Evolutionary conservation across 2,797 vertebrate genomes (phyloP).

Genomic region (Helostoma temminkii): DNA sequence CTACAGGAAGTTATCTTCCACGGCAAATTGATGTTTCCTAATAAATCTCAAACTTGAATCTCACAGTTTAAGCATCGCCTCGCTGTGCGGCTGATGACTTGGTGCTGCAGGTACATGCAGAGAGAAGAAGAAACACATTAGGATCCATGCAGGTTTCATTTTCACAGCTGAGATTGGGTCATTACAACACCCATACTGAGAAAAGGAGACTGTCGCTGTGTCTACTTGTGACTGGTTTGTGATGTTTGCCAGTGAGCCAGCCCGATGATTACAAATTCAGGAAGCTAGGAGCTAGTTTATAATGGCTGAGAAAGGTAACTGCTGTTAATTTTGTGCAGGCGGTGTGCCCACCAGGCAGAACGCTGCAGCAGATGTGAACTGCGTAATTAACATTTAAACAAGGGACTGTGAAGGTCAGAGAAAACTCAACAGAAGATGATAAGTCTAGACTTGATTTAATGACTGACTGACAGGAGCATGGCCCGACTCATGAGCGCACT

Average conservation of each 20-base stretch:
- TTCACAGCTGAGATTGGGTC: slow-evolving; percentile 7
- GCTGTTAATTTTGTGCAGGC: slow-evolving; percentile 11
- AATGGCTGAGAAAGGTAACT: slow-evolving; percentile 9
- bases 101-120: not conserved
- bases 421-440: slow-evolving; percentile 31
- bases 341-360: slow-evolving; percentile 22
- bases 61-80: not conserved
- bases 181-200: slow-evolving; percentile 6
- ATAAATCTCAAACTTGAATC: not conserved
- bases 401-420: slow-evolving; percentile 53
- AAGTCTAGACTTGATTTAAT: slow-evolving; percentile 23
- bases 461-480: slow-evolving; percentile 12
- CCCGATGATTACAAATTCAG: slow-evolving; percentile 7
- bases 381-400: slow-evolving; percentile 70
- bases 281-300: slow-evolving; percentile 9
- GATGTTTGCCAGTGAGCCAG: not conserved
- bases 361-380: slow-evolving; percentile 55
- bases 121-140: not conserved
- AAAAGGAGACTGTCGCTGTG: not conserved
- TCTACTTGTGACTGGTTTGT: slow-evolving; percentile 2
- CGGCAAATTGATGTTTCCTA: not conserved
- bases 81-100: not conserved
- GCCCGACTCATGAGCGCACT: not conserved
- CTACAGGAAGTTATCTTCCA: not conserved
- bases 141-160: slow-evolving; percentile 12